A percentile compares a stretch with the other conserved stretches of the same genome.
These are phyloP conservation scores for Echinops telfairi DNA, from an alignment of 2,113 vertebrate species.

Conservation along the genomic window DNA sequence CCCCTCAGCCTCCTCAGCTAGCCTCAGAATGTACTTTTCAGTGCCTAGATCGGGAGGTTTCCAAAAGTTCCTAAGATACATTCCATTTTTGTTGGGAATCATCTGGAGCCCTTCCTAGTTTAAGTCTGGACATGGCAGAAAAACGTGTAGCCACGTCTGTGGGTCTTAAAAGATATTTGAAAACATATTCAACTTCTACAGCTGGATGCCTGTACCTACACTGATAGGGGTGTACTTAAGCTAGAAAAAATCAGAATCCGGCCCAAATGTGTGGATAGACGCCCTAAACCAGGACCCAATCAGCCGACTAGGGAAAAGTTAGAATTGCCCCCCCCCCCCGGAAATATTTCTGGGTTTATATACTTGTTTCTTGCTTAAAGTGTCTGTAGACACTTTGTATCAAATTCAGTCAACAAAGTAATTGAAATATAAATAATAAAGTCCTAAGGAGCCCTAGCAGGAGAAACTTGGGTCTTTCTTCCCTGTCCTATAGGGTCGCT, in stretches of 20 bases:
- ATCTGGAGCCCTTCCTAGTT: neutral
- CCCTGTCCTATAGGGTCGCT: no score
- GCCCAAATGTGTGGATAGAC: neutral
- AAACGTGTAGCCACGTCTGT: neutral
- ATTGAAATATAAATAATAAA: neutral
- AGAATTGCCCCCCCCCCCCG: neutral
- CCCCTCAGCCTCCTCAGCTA: neutral
- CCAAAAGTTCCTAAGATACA: no score
- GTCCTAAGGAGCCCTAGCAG: neutral
- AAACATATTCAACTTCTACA: neutral
- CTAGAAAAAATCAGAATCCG: neutral
- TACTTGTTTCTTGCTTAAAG: neutral
- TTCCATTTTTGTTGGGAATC: no score
- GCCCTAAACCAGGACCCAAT: no score
- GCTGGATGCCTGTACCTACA: neutral
- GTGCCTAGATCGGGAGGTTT: constrained; percentile 13
- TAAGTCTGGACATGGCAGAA: constrained; percentile 54
- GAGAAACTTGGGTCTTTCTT: no score
- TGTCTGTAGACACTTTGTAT: neutral
- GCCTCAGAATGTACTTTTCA: constrained; percentile 47
- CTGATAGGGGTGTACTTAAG: neutral
- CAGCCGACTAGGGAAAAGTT: neutral
- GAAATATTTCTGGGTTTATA: neutral
- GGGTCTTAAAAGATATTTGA: neutral
- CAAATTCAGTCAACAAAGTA: neutral